A percentile compares a stretch with the other conserved stretches of the same genome.
These are phyloP conservation scores for Gari tellinella DNA, from an alignment of 2,888 invertebrate species.

Conservation along the genomic window DNA sequence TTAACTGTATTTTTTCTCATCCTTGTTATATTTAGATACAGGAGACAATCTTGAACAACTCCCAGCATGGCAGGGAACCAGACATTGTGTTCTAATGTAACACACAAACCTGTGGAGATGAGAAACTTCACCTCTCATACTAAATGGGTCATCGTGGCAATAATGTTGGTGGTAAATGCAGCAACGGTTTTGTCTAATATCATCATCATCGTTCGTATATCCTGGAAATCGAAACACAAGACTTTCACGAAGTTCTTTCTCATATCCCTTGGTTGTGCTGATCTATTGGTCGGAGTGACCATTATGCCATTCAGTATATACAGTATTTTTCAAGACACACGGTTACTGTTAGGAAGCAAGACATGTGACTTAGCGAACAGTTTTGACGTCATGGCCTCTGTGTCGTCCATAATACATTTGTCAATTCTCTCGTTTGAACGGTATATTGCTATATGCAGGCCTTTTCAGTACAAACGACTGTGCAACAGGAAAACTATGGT, in stretches of 20 bases:
- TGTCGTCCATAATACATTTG: slow-evolving; percentile 42
- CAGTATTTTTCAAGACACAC: slow-evolving; percentile 14
- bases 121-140: too few species aligned
- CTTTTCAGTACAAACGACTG: slow-evolving; percentile 26
- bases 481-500: slow-evolving; percentile 8
- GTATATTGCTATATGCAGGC: slow-evolving; percentile 31
- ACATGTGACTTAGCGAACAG: slow-evolving; percentile 34
- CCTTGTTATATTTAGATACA: too few species aligned
- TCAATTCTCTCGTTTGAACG: slow-evolving; percentile 39
- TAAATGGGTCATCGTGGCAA: too few species aligned
- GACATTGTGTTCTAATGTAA: too few species aligned
- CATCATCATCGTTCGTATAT: neutral
- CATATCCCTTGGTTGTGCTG: slow-evolving; percentile 30
- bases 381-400: slow-evolving; percentile 34
- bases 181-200: neutral
- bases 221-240: slow-evolving; percentile 24
- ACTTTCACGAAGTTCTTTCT: slow-evolving; percentile 33
- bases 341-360: slow-evolving; percentile 8
- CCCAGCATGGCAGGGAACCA: too few species aligned
- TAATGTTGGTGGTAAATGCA: neutral
- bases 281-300: slow-evolving; percentile 31
- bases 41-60: too few species aligned
- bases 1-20: too few species aligned
- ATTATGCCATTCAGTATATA: slow-evolving; percentile 40
- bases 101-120: too few species aligned